Evolutionary conservation across 1,140 invertebrate genomes (phyloP), one percentile per base, ranked within the genome.

Genomic region (Popillia japonica): DNA sequence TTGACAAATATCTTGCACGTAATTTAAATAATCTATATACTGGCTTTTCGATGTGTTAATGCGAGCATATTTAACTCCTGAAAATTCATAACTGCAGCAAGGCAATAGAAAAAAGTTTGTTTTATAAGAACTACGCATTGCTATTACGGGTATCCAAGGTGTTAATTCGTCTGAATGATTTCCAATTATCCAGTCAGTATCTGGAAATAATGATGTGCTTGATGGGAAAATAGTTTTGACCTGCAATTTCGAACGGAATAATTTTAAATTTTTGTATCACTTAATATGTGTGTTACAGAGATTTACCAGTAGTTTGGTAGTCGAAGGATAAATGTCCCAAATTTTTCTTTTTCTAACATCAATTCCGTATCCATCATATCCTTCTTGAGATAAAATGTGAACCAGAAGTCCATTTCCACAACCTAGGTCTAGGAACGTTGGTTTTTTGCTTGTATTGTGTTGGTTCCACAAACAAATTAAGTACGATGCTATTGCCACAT

Each of bases 101-200:
- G 98, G 98, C 22, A 99, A 86, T 6, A 99, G 87, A 87, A 99
- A 99, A 83, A 94, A 97, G 68, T 91, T 92, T 78, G 93, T 92
- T 75, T 89, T 87, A 79, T 89, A 89, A 4, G 92, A 90, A 86
- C 90, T 91, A 78, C 90, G 91, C 0, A 95, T 92, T 44, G 97
- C 94, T 77, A 99, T 93, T 0, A 99, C 93, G 42, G 98, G 97
- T 82, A 99, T 94, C 98, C 98, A 99, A 6, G 98, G 97, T 40
- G 98, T 99, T 6, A 99, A 87, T 86, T 99, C 98, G 90, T 99
- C 98, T 55, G 97, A 98, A 89, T 99, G 98, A 90, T 99, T 99
- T 59, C 98, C 98, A 87, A 99, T 98, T 11, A 99, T 87, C 96
- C 97, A 99, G 86, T 98, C 95, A 55, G 88, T 90, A n/a, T 93